Evolutionary conservation across 35 echinoderm and acorn worm species (phyloP).

Genomic region (Acanthaster planci): DNA sequence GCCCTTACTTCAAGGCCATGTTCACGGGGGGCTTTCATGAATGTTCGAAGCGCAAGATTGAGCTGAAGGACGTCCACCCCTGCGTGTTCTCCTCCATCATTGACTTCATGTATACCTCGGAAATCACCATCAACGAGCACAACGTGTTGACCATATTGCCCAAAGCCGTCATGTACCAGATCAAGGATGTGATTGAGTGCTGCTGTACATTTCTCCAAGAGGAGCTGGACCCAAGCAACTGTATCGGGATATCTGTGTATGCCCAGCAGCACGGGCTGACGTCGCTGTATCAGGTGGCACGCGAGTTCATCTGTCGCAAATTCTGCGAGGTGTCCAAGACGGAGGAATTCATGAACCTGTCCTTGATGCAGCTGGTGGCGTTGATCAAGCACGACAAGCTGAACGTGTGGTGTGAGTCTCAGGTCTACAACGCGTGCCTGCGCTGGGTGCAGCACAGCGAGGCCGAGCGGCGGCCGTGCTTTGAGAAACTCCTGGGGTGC

Average conservation of each 20-base stretch:
- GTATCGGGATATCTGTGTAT: conserved; percentile 87
- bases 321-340: conserved; percentile 89
- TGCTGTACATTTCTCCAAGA: conserved; percentile 87
- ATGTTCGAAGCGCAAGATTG: conserved; percentile 76
- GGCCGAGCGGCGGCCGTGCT: conserved; percentile 54
- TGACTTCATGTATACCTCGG: conserved; percentile 92
- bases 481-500: conserved; percentile 85
- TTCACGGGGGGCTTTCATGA: conserved; percentile 89
- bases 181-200: conserved; percentile 78
- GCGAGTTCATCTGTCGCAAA: conserved; percentile 76
- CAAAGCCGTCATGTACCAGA: conserved; percentile 92
- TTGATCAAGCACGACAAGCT: conserved; percentile 84
- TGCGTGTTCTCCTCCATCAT: conserved; percentile 86
- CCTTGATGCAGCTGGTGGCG: conserved; percentile 64
- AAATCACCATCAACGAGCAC: conserved; percentile 76
- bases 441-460: conserved; percentile 86
- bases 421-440: conserved; percentile 93
- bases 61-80: conserved; percentile 89
- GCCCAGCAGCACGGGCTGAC: conserved; percentile 75
- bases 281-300: conserved; percentile 53
- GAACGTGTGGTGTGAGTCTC: conserved; percentile 92
- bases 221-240: conserved; percentile 92
- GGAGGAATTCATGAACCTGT: conserved; percentile 93
- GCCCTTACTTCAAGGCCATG: conserved; percentile 96
- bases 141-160: conserved; percentile 84